A percentile compares a stretch with the other conserved stretches of the same genome.
These are phyloP conservation scores for Holacanthus passer DNA, from an alignment of 2,113 vertebrate species.

Conservation along the genomic window DNA sequence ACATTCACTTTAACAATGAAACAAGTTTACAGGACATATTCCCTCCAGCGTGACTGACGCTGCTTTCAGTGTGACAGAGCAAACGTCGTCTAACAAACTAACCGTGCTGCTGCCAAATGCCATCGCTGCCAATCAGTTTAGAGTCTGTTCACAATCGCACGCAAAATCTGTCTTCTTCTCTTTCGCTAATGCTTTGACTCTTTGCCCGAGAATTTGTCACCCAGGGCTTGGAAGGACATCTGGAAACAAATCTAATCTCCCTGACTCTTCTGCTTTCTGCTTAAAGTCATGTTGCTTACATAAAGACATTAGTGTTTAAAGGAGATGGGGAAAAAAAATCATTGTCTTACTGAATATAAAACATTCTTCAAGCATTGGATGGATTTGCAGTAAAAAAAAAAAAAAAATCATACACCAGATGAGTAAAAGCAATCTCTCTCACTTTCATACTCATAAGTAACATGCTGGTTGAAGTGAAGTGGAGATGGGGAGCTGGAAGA, in stretches of 20 bases:
- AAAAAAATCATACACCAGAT: not conserved
- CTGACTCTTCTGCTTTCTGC: conserved; percentile 18
- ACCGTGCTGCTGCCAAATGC: conserved; percentile 56
- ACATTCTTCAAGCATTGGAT: not conserved
- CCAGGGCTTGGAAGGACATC: conserved; percentile 64
- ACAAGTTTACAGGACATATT: conserved; percentile 23
- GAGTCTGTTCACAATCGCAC: conserved; percentile 51
- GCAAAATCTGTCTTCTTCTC: conserved; percentile 45
- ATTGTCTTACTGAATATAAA: not conserved
- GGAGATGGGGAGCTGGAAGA: conserved; percentile 1
- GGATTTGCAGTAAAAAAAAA: not conserved
- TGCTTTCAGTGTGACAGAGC: conserved; percentile 38
- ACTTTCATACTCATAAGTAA: not conserved
- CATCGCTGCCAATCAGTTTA: conserved; percentile 70
- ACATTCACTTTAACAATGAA: conserved; percentile 46
- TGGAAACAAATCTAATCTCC: conserved; percentile 68
- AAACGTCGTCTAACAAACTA: conserved; percentile 49
- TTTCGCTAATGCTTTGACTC: conserved; percentile 46
- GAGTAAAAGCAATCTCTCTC: conserved; percentile 10
- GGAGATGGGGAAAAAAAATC: not conserved
- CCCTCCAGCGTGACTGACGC: conserved; percentile 14
- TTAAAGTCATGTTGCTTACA: not conserved
- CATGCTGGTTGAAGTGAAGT: not conserved
- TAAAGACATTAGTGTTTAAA: conserved; percentile 10
- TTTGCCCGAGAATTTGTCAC: conserved; percentile 27